Percentiles rank a stretch among this genome's conserved stretches.
phyloP scores from a whole-genome alignment of 2,797 vertebrate genomes.

The Nannoperca obscura region DNA sequence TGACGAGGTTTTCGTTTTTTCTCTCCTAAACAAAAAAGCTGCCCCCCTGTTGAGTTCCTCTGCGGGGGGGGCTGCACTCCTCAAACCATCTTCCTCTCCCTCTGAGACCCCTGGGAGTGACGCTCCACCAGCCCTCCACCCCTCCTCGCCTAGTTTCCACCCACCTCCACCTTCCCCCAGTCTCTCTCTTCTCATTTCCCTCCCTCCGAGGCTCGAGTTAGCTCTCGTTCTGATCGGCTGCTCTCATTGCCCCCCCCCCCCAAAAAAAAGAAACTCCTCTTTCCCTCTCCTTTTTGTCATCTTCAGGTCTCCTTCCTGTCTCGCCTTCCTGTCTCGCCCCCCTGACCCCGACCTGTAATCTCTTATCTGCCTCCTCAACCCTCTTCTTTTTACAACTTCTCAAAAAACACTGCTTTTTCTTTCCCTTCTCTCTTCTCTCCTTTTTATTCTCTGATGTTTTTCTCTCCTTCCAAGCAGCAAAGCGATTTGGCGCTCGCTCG shows the following conservation, averaged over 20 bases:
- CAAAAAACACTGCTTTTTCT: constrained; percentile 22
- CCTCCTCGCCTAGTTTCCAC: constrained; percentile 36
- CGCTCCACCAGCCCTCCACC: constrained; percentile 54
- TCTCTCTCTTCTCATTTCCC: constrained; percentile 41
- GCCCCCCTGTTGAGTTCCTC: constrained; percentile 67
- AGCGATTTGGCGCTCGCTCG: constrained; percentile 57
- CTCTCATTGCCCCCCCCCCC: constrained; percentile 26
- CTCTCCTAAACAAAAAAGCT: constrained; percentile 71
- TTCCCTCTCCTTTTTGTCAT: constrained; percentile 9
- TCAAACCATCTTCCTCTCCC: constrained; percentile 65
- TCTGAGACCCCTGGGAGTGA: constrained; percentile 74
- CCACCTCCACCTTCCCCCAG: not conserved
- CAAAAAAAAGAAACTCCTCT: not conserved
- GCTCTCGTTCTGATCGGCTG: constrained; percentile 50
- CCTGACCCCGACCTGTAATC: constrained; percentile 19
- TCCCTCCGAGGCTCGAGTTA: constrained; percentile 51
- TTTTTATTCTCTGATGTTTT: constrained; percentile 9
- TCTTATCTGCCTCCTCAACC: not conserved
- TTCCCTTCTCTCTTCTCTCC: not conserved
- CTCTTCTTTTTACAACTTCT: constrained; percentile 31
- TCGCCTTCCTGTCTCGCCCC: constrained; percentile 6
- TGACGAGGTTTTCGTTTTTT: constrained; percentile 38
- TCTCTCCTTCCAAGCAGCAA: constrained; percentile 38
- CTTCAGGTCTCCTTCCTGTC: constrained; percentile 20
- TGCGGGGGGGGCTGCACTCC: constrained; percentile 57